These are phyloP conservation scores for Autographa gamma DNA, from an alignment of 2,888 invertebrate species.

Conservation along the genomic window DNA sequence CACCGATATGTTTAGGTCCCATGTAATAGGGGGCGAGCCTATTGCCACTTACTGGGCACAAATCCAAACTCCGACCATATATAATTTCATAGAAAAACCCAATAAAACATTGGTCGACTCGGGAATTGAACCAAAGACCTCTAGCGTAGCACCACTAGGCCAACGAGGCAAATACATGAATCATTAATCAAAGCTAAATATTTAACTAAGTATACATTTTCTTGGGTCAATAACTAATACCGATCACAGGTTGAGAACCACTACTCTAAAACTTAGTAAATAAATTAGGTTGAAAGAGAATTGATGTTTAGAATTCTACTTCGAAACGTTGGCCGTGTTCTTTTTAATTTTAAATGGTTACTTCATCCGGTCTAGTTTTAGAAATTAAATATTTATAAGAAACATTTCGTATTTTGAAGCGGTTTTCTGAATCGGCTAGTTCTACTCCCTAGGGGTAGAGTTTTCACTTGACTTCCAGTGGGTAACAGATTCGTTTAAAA, in stretches of 20 bases:
- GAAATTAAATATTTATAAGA: neutral
- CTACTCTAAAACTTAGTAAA: constrained; percentile 60
- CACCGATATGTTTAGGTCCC: too few relatives aligned
- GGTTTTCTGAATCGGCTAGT: neutral
- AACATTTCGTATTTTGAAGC: neutral
- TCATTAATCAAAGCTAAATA: too few relatives aligned
- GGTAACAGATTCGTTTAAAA: neutral
- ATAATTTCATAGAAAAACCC: too few relatives aligned
- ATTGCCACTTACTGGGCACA: too few relatives aligned
- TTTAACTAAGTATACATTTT: too few relatives aligned
- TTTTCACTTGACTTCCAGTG: neutral
- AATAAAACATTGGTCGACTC: too few relatives aligned
- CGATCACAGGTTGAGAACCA: neutral
- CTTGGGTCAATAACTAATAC: neutral
- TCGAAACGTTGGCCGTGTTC: constrained; percentile 34
- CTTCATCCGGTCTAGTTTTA: constrained; percentile 7
- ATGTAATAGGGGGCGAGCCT: too few relatives aligned
- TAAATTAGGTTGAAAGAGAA: constrained; percentile 61
- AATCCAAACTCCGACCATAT: too few relatives aligned
- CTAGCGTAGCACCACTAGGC: too few relatives aligned
- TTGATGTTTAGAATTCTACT: constrained; percentile 60
- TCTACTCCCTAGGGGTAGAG: neutral
- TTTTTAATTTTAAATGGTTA: constrained; percentile 50
- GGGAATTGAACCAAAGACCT: too few relatives aligned
- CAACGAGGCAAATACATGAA: too few relatives aligned